Evolutionary conservation across 2,113 vertebrate species (phyloP).

Genomic region (Glaucidium brasilianum): DNA sequence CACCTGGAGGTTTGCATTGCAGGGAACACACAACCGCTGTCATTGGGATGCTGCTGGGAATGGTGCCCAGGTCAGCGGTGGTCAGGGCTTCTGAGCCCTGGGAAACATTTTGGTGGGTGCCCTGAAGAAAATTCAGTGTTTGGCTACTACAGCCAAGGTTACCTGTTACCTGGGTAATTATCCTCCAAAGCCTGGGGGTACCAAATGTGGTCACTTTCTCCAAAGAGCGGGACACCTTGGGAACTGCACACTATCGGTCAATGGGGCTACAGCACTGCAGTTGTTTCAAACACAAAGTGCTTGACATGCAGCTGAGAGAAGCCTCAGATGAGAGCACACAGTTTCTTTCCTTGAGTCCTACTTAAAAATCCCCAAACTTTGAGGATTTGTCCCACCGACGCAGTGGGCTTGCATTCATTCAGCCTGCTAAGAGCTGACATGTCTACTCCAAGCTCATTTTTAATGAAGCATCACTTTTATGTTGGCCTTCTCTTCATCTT

Average conservation of each 20-base stretch:
- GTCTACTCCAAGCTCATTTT: neutral
- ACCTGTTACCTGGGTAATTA: neutral
- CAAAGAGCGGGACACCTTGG: neutral
- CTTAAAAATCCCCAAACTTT: neutral
- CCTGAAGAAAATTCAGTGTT: neutral
- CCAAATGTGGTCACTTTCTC: neutral
- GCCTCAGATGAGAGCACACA: neutral
- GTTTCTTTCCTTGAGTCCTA: neutral
- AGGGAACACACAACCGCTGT: neutral
- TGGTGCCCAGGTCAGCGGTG: fast-evolving
- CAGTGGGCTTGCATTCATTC: neutral
- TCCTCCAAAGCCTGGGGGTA: neutral
- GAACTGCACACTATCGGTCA: neutral
- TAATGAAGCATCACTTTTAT: neutral
- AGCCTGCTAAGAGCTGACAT: neutral
- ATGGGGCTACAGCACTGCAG: neutral
- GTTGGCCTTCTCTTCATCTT: neutral
- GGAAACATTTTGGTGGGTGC: neutral
- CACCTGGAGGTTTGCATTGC: neutral
- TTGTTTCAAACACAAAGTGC: neutral
- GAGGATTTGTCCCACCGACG: neutral
- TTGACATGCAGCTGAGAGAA: neutral
- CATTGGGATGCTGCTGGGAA: neutral
- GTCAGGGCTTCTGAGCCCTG: fast-evolving
- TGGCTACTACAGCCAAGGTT: neutral